Conservation (phyloP, 2,888 invertebrate genomes). For the Pycnomerus fuliginosus region DNA sequence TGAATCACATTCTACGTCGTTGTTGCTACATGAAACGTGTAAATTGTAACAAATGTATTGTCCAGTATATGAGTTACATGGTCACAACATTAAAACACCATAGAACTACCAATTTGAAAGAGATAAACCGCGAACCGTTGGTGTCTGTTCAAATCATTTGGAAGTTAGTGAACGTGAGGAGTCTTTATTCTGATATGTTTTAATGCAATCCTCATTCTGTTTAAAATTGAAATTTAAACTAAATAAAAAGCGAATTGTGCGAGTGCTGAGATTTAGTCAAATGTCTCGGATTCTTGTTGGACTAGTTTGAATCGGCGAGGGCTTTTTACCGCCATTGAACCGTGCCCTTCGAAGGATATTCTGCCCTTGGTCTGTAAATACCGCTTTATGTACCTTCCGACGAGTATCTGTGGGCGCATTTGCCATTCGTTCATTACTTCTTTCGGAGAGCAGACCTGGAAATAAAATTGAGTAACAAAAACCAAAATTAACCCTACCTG, state of each 20-base stretch:
- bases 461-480: conserved; percentile 31
- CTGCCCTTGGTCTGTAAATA: conserved; percentile 78
- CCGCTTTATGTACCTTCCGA: conserved; percentile 79
- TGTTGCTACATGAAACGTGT: conserved; percentile 21
- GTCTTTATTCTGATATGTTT: conserved; percentile 18
- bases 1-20: conserved; percentile 34
- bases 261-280: conserved; percentile 63
- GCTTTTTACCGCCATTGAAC: conserved; percentile 79
- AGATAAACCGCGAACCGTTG: background rate
- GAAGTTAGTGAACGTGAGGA: conserved; percentile 10
- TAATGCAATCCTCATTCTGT: background rate
- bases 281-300: conserved; percentile 87
- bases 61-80: conserved; percentile 32
- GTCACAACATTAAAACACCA: conserved; percentile 29
- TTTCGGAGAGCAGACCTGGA: conserved; percentile 79
- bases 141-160: background rate
- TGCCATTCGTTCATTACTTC: conserved; percentile 91
- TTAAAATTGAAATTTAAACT: no score
- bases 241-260: conserved; percentile 4
- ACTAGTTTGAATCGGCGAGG: conserved; percentile 85
- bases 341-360: conserved; percentile 70
- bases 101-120: conserved; percentile 13
- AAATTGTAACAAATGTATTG: conserved; percentile 33
- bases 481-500: conserved; percentile 62
- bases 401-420: conserved; percentile 80